Percentiles rank a stretch among this genome's conserved stretches.
Conservation (phyloP, 2,113 vertebrate species). For the Sakesphorus luctuosus region DNA sequence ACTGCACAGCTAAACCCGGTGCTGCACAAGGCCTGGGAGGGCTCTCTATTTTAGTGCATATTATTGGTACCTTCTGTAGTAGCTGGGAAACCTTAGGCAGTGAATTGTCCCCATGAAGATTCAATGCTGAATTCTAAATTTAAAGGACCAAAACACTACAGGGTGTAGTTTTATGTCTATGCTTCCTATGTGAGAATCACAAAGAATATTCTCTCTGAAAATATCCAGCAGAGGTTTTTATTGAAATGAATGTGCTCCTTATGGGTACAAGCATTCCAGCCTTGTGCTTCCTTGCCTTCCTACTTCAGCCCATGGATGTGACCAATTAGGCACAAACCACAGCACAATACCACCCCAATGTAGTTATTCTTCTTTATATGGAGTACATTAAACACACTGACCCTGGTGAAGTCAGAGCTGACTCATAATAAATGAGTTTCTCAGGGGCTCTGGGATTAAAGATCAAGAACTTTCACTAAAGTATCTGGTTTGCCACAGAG, state of each 20-base stretch:
- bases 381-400: not conserved
- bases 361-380: not conserved
- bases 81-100: not conserved
- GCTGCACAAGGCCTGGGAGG: not conserved
- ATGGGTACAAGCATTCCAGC: not conserved
- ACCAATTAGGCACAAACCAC: not conserved
- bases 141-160: not conserved
- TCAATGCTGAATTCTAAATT: not conserved
- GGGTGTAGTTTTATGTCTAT: not conserved
- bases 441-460: not conserved
- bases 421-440: conserved; percentile 16
- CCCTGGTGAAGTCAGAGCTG: not conserved
- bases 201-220: conserved; percentile 4
- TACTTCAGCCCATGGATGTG: not conserved
- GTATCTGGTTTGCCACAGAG: not conserved
- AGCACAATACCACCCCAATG: not conserved
- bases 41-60: not conserved
- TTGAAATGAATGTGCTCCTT: not conserved
- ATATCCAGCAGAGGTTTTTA: not conserved
- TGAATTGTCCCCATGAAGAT: not conserved
- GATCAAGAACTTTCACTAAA: not conserved
- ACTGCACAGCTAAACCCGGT: not conserved
- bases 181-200: not conserved
- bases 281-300: not conserved
- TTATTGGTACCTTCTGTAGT: not conserved